A percentile compares a stretch with the other conserved stretches of the same genome.
These are phyloP conservation scores for Oithona nana DNA, from an alignment of 2,888 invertebrate genomes.

Conservation along the genomic window DNA sequence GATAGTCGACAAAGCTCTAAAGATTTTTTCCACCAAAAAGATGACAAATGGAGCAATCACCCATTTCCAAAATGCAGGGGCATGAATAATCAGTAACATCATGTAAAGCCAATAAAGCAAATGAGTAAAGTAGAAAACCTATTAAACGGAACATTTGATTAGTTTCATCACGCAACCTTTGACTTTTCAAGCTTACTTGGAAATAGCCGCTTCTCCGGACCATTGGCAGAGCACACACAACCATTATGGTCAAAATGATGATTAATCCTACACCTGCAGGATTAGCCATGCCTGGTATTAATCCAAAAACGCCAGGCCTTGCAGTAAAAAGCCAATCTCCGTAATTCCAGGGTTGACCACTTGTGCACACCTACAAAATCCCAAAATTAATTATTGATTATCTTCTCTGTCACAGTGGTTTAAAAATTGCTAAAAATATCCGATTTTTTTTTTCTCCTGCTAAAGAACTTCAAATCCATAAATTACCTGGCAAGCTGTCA, in stretches of 20 bases:
- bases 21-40: conserved; percentile 53
- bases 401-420: not conserved
- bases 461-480: too few species aligned
- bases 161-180: too few species aligned
- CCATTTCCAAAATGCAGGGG: conserved; percentile 90
- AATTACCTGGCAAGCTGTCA: not conserved
- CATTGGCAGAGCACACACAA: conserved; percentile 18
- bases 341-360: conserved; percentile 35
- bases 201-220: conserved; percentile 19
- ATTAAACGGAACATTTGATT: conserved; percentile 17
- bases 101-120: conserved; percentile 71
- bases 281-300: conserved; percentile 18
- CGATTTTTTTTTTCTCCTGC: too few species aligned
- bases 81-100: conserved; percentile 62
- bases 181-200: conserved; percentile 18
- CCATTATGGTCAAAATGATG: conserved; percentile 18
- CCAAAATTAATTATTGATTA: too few species aligned
- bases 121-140: conserved; percentile 88
- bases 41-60: conserved; percentile 60
- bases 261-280: conserved; percentile 18
- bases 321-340: conserved; percentile 59
- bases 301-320: conserved; percentile 39
- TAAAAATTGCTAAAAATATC: too few species aligned
- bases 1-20: conserved; percentile 30
- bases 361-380: not conserved